A percentile compares a stretch with the other conserved stretches of the same genome.
Evolutionary conservation across 2,888 invertebrate genomes (phyloP).

Genomic region (Rugalucina vietnamica): DNA sequence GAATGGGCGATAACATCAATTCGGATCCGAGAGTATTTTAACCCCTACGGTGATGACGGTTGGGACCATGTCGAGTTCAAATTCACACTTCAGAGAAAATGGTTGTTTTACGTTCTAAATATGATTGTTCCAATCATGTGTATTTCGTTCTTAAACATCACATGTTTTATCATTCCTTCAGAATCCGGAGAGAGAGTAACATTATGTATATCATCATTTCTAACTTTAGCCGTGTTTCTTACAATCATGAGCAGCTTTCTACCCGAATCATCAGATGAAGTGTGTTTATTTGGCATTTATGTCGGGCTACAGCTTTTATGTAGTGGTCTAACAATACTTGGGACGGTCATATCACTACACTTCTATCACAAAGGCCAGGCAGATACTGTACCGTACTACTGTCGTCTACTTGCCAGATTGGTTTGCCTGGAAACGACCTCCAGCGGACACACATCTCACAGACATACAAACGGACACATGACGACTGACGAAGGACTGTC

Average conservation of each 20-base stretch:
- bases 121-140: conserved; percentile 58
- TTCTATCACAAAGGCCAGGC: conserved; percentile 32
- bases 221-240: conserved; percentile 66
- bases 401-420: not conserved
- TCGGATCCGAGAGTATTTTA: not conserved
- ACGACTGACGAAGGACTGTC: not conserved
- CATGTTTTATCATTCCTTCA: conserved; percentile 61
- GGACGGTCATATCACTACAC: conserved; percentile 52
- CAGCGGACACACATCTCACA: not conserved
- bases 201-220: conserved; percentile 61
- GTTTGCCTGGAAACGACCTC: not conserved
- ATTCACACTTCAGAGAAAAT: conserved; percentile 46
- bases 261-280: conserved; percentile 60
- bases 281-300: conserved; percentile 62
- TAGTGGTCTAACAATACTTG: conserved; percentile 54
- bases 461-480: not conserved
- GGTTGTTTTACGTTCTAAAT: conserved; percentile 59
- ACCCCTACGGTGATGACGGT: conserved; percentile 2
- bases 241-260: conserved; percentile 59
- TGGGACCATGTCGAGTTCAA: conserved; percentile 37
- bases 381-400: not conserved
- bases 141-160: conserved; percentile 56
- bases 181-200: conserved; percentile 64
- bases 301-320: conserved; percentile 62
- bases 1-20: conserved; percentile 38